Conservation (phyloP, 1,140 invertebrate genomes). For the Danaus melanippus region DNA sequence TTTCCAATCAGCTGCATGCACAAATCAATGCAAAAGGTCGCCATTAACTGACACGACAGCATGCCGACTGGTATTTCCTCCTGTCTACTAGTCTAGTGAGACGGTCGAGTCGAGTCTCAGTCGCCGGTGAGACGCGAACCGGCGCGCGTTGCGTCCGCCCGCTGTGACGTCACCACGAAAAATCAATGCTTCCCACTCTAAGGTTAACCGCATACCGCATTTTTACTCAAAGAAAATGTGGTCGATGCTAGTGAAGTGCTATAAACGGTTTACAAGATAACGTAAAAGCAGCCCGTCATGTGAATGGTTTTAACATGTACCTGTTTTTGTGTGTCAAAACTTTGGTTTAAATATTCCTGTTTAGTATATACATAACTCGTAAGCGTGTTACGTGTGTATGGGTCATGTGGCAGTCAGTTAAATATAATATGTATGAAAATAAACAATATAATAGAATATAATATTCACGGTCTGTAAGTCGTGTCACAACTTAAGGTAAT, state of each 20-base stretch:
- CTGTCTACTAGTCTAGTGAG: conserved; percentile 20
- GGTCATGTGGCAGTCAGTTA: too few species aligned
- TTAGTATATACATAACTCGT: too few species aligned
- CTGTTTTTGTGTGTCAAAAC: conserved; percentile 39
- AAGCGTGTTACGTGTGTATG: too few species aligned
- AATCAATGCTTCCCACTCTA: conserved; percentile 63
- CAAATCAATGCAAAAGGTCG: conserved; percentile 57
- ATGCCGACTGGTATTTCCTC: conserved; percentile 60
- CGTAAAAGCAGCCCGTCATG: conserved; percentile 38
- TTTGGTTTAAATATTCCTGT: too few species aligned
- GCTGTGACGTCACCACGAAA: conserved; percentile 63
- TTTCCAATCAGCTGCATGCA: conserved; percentile 44
- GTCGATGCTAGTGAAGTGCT: conserved; percentile 62
- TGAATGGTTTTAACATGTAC: conserved; percentile 55
- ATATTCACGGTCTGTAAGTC: not conserved
- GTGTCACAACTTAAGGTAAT: too few species aligned
- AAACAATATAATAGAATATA: too few species aligned
- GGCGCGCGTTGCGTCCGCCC: conserved; percentile 56
- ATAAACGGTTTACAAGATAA: conserved; percentile 35
- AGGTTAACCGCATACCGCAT: conserved; percentile 69
- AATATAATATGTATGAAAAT: too few species aligned
- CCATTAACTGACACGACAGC: conserved; percentile 40
- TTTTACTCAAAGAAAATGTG: conserved; percentile 63
- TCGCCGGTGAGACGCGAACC: conserved; percentile 58
- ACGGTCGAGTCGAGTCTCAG: conserved; percentile 29